These are phyloP conservation scores for Pseudorasbora parva DNA, from an alignment of 2,113 vertebrate species.

Conservation along the genomic window DNA sequence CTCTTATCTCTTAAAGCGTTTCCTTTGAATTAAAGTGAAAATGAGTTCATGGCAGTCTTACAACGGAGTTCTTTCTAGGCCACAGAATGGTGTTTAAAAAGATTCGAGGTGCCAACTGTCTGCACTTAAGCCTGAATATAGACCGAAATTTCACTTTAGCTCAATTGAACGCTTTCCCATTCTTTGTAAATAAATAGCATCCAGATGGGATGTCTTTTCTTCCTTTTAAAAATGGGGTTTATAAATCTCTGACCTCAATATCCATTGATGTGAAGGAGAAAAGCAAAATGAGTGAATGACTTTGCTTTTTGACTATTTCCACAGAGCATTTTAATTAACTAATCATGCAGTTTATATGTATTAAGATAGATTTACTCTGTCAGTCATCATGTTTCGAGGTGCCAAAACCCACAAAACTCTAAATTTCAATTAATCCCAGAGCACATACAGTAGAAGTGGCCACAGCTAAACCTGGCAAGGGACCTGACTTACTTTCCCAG, in stretches of 20 bases:
- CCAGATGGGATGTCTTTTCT: slow-evolving; percentile 22
- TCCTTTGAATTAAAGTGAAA: slow-evolving; percentile 15
- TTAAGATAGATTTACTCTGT: slow-evolving; percentile 40
- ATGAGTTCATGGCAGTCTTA: not conserved
- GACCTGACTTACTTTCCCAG: slow-evolving; percentile 30
- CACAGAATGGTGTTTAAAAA: slow-evolving; percentile 40
- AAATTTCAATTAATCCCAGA: slow-evolving; percentile 48
- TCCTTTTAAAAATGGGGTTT: not conserved
- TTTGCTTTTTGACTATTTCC: not conserved
- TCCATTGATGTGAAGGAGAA: not conserved
- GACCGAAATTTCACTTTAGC: slow-evolving; percentile 34
- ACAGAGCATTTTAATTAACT: slow-evolving; percentile 28
- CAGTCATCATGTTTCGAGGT: slow-evolving; percentile 30
- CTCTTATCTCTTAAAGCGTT: slow-evolving; percentile 1
- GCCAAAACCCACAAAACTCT: slow-evolving; percentile 28
- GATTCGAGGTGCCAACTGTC: slow-evolving; percentile 39
- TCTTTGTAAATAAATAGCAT: slow-evolving; percentile 25
- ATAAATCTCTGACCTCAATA: slow-evolving; percentile 28
- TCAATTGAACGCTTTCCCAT: slow-evolving; percentile 17
- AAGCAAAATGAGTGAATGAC: not conserved
- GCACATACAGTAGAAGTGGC: slow-evolving; percentile 40
- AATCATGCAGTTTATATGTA: slow-evolving; percentile 14
- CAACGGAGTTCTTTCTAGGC: slow-evolving; percentile 25
- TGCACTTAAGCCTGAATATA: slow-evolving; percentile 26
- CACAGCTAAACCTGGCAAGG: slow-evolving; percentile 46